These are phyloP conservation scores for Ferdinandea cuprea DNA, from an alignment of 2,888 invertebrate species.

Conservation along the genomic window DNA sequence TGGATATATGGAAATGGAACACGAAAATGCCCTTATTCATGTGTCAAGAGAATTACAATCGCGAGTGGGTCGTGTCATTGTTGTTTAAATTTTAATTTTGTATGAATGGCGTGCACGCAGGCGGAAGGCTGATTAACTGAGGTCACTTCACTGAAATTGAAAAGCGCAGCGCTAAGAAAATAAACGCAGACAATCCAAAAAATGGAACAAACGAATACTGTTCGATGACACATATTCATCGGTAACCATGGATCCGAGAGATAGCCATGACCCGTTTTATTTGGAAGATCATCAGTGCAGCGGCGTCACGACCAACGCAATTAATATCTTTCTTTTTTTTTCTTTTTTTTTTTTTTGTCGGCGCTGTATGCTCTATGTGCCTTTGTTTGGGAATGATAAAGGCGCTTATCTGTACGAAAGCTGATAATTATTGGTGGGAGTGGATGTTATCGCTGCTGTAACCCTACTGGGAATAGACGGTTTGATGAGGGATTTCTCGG, in stretches of 20 bases:
- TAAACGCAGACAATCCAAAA: no score
- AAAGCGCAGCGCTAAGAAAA: neutral
- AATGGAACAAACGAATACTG: neutral
- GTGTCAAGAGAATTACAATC: slow-evolving; percentile 14
- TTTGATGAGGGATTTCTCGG: slow-evolving; percentile 1
- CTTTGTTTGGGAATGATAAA: neutral
- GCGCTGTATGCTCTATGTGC: slow-evolving; percentile 6
- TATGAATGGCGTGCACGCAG: slow-evolving; percentile 30
- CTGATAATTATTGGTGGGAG: slow-evolving; percentile 2
- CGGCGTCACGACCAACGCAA: neutral
- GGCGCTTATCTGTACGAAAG: neutral
- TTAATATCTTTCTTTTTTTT: no score
- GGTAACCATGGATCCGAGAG: slow-evolving; percentile 21
- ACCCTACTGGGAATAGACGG: neutral
- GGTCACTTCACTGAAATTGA: slow-evolving; percentile 20
- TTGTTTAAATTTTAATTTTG: slow-evolving; percentile 42
- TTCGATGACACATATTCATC: no score
- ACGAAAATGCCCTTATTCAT: slow-evolving; percentile 44
- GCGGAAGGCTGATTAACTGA: slow-evolving; percentile 58
- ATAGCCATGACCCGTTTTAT: slow-evolving; percentile 39
- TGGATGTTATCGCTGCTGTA: neutral
- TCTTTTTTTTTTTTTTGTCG: no score
- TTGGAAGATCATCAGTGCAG: neutral
- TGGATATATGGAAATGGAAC: no score
- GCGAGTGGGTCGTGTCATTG: slow-evolving; percentile 54